Evolutionary conservation across 2,888 invertebrate species (phyloP), one percentile per base, ranked within the genome.

Genomic region (Gibbula magus): DNA sequence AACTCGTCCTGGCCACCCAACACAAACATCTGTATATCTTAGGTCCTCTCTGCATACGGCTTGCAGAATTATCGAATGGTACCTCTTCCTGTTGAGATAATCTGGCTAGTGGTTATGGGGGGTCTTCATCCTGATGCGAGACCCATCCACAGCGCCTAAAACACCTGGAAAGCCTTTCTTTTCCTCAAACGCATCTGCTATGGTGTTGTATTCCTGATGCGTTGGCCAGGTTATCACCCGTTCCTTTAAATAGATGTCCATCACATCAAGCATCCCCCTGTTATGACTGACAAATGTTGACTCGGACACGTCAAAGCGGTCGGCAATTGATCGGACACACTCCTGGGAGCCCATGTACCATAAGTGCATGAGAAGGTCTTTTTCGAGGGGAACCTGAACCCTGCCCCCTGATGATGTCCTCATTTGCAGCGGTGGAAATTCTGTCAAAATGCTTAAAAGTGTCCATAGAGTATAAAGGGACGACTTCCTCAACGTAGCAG

Each of bases 21-120:
- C 51, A 22, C 51, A 78, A 52, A 82, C 22, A 53, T 82, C 75
- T 32, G 73, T 78, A 51, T 78, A 82, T 29, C 61, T 35, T 66
- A 54, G 52, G 39, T 79, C 73, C 18, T 77, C 70, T 35, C 56
- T 61, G 52, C 81, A 81, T 18, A 81, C 79, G 13, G 56, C 81
- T 67, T 81, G 81, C n/a, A 82, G 53, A n/a, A 82, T 61, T 16
- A 82, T 74, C 1, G 79, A 82, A 56, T 79, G 79, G 56, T 35
- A 77, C 39, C 66, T 77, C 56, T 82, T 82, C 3, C 79, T 29
- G 77, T 82, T 82, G 32, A 82, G 29, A 35, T 77, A 82, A 53
- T 73, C 77, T 29, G 66, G 66, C 16, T 61, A 73, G 5, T 82
- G 74, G 45, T 74, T 53, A 16, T 51, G 39, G 39, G 80, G 77